Conservation (phyloP, 2,113 vertebrate species). For the Psettodes erumei region DNA sequence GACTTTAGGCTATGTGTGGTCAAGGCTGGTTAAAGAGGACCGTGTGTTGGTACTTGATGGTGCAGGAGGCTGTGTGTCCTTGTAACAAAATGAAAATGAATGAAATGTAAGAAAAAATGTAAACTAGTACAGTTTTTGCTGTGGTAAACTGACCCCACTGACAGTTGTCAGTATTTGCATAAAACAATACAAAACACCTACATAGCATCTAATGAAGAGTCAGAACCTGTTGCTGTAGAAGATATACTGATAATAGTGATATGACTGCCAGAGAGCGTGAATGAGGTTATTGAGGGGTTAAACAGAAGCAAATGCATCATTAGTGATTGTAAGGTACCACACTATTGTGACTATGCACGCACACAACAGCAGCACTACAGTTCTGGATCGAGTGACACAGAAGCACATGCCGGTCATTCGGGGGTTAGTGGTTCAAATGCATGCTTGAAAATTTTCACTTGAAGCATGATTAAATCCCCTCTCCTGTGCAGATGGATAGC, state of each 20-base stretch:
- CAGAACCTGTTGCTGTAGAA: not conserved
- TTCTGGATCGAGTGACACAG: constrained; percentile 1
- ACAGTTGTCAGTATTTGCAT: not conserved
- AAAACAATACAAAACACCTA: not conserved
- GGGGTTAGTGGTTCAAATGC: constrained; percentile 47
- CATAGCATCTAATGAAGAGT: not conserved
- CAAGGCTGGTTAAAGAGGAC: constrained; percentile 7
- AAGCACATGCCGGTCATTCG: not conserved
- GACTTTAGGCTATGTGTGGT: not conserved
- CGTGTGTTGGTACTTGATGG: not conserved
- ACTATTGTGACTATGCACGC: not conserved
- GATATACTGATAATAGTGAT: not conserved
- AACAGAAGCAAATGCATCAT: constrained; percentile 22
- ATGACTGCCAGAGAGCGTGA: not conserved
- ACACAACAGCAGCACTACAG: not conserved
- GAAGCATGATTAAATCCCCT: not conserved
- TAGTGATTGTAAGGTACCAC: not conserved
- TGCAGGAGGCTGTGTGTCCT: constrained; percentile 2
- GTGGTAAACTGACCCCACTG: not conserved
- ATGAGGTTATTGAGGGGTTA: constrained; percentile 1
- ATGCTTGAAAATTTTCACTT: constrained; percentile 7
- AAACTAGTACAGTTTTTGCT: constrained; percentile 11
- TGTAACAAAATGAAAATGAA: constrained; percentile 1
- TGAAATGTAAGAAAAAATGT: constrained; percentile 7
- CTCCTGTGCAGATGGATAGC: constrained; percentile 7